These are phyloP conservation scores for Thunnus albacares DNA, from an alignment of 2,797 vertebrate genomes.

Conservation along the genomic window DNA sequence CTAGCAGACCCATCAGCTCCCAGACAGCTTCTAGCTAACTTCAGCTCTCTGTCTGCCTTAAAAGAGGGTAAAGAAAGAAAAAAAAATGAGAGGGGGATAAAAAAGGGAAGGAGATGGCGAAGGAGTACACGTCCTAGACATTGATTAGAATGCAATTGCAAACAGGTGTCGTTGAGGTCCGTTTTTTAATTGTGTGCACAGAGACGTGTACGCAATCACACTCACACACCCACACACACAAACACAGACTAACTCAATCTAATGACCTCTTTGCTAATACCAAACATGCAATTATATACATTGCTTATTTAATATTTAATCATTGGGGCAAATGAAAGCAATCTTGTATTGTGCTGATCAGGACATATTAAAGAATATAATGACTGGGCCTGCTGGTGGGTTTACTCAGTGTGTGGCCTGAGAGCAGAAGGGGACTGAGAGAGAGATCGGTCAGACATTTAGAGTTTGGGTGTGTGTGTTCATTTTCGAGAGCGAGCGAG, in stretches of 20 bases:
- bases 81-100: conserved; percentile 49
- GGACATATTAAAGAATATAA: conserved; percentile 71
- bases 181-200: conserved; percentile 71
- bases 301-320: conserved; percentile 83
- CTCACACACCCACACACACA: conserved; percentile 39
- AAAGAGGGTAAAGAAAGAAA: conserved; percentile 62
- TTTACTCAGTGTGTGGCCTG: conserved; percentile 61
- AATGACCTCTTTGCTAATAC: conserved; percentile 75
- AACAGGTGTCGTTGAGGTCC: conserved; percentile 74
- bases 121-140: conserved; percentile 64
- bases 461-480: conserved; percentile 23
- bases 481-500: neutral
- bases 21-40: conserved; percentile 80
- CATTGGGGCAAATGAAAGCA: conserved; percentile 81
- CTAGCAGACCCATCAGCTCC: conserved; percentile 73
- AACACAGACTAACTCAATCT: conserved; percentile 62
- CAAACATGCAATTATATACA: conserved; percentile 77
- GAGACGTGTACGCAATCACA: conserved; percentile 47
- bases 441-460: conserved; percentile 25
- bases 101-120: conserved; percentile 46
- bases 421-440: conserved; percentile 36
- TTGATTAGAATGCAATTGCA: conserved; percentile 79
- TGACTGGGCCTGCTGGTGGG: conserved; percentile 59
- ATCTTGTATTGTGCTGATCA: conserved; percentile 67
- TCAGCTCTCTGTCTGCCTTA: conserved; percentile 68